Percentiles rank a stretch among this genome's conserved stretches.
Evolutionary conservation across 2,797 vertebrate species (phyloP).

Genomic region (Myotis daubentonii): DNA sequence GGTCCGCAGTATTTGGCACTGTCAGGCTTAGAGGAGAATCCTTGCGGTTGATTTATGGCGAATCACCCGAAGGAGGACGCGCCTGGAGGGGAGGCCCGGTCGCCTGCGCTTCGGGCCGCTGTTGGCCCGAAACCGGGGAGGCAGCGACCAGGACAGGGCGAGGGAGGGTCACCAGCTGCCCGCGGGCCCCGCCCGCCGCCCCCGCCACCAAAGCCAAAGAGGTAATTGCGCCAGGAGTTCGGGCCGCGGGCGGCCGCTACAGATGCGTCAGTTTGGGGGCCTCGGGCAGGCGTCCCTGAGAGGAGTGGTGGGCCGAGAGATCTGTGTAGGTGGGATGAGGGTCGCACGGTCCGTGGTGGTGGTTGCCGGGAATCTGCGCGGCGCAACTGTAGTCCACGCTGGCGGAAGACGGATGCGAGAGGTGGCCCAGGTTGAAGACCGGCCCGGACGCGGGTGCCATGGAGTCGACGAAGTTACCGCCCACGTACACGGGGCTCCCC

Average conservation of each 20-base stretch:
- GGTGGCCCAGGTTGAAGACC: constrained; percentile 99
- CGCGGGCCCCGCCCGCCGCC: constrained; percentile 58
- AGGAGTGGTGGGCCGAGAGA: constrained; percentile 98
- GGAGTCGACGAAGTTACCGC: constrained; percentile 99
- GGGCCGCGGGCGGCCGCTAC: constrained; percentile 86
- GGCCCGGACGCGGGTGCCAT: constrained; percentile 97
- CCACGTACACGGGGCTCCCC: constrained; percentile 98
- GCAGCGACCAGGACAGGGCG: background rate
- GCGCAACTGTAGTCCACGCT: constrained; percentile 99
- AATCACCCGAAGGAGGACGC: constrained; percentile 78
- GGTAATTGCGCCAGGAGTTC: constrained; percentile 95
- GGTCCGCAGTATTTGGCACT: constrained; percentile 84
- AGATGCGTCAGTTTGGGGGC: constrained; percentile 99
- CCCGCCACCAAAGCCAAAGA: constrained; percentile 86
- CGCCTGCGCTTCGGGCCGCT: constrained; percentile 74
- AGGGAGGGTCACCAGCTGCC: constrained; percentile 20
- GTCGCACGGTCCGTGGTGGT: constrained; percentile 99
- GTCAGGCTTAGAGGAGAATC: constrained; percentile 85
- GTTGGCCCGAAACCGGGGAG: constrained; percentile 37
- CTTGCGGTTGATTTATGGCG: constrained; percentile 89
- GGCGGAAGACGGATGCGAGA: constrained; percentile 98
- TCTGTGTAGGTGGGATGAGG: constrained; percentile 99
- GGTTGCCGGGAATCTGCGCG: constrained; percentile 98
- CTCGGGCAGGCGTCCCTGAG: constrained; percentile 99
- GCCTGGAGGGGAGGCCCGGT: constrained; percentile 83